Evolutionary conservation across 2,113 vertebrate genomes (phyloP), one percentile per base, ranked within the genome.

Genomic region (Silurus glanis): DNA sequence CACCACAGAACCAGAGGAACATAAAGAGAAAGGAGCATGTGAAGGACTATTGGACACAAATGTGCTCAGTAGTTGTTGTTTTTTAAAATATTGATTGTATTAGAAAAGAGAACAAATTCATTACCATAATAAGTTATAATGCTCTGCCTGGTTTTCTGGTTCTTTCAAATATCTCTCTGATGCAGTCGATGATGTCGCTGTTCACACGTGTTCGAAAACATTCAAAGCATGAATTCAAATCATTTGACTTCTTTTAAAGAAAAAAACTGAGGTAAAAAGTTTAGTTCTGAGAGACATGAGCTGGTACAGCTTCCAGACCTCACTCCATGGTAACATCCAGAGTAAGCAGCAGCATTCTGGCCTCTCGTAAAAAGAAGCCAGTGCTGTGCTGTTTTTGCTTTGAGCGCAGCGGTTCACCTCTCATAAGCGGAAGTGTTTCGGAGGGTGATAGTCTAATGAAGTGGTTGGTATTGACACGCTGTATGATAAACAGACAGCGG

Each of bases 281-380:
- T 82, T 59, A 9, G 2, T 64, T 67, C 9, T 76, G 71, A 58
- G 69, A 87, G 14, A 71, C 25, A 51, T 55, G 59, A 67, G 80
- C 25, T 13, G 37, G 59, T 71, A 59, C 81, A 84, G 76, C 83
- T 79, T 82, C 67, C 75, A 87, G 80, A 64, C 55, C 28, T 6
- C 49, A 58, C 80, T 89, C 83, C 83, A 87, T 90, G 84, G 86
- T 86, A 87, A 90, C 89, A 55, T 62, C 25, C 9, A 61, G 16
- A 66, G 51, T 59, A 21, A 61, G 53, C 80, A 64, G 71, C 81
- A 90, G 89, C 45, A 83, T 75, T 76, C 74, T 74, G 25, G 19
- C 16, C 58, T 56, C 69, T 55, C 75, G 83, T 49, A 80, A 86
- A 86, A 59, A 75, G 79, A 82, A 45, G 47, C 86, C 84, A 90